A percentile compares a stretch with the other conserved stretches of the same genome.
phyloP scores from a whole-genome alignment of 2,113 vertebrate genomes.

The Scalopus aquaticus region DNA sequence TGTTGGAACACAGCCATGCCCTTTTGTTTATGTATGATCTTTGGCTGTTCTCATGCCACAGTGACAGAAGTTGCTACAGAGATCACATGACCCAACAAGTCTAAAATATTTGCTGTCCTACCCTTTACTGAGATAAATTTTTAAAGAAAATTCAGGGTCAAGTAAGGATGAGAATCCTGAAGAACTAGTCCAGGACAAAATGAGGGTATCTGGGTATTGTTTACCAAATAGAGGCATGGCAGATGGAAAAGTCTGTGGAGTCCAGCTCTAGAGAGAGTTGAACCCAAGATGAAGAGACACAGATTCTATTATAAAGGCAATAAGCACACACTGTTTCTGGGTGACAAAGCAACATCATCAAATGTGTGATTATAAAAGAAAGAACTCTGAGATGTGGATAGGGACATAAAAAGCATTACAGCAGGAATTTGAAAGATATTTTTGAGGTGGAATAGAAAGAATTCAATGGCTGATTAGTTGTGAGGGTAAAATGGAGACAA shows the following conservation, averaged over 20 bases:
- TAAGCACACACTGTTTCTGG: background rate
- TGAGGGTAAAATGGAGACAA: background rate
- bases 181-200: background rate
- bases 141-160: background rate
- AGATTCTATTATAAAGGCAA: background rate
- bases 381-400: slow-evolving; percentile 12
- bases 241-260: background rate
- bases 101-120: slow-evolving; percentile 24
- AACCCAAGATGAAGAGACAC: slow-evolving; percentile 18
- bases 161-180: background rate
- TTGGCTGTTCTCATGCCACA: slow-evolving; percentile 1
- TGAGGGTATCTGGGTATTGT: background rate
- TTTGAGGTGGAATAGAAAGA: background rate
- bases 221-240: background rate
- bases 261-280: slow-evolving; percentile 3
- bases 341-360: background rate
- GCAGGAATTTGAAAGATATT: slow-evolving; percentile 3
- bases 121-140: slow-evolving; percentile 18
- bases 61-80: background rate
- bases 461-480: background rate
- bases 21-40: background rate
- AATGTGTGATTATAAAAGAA: background rate
- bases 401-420: background rate
- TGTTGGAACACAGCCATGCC: background rate
- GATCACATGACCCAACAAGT: background rate